Percentiles rank a stretch among this genome's conserved stretches.
These are phyloP conservation scores for Paramuricea clavata DNA, from an alignment of 92 coral and sea anemone species.

Conservation along the genomic window DNA sequence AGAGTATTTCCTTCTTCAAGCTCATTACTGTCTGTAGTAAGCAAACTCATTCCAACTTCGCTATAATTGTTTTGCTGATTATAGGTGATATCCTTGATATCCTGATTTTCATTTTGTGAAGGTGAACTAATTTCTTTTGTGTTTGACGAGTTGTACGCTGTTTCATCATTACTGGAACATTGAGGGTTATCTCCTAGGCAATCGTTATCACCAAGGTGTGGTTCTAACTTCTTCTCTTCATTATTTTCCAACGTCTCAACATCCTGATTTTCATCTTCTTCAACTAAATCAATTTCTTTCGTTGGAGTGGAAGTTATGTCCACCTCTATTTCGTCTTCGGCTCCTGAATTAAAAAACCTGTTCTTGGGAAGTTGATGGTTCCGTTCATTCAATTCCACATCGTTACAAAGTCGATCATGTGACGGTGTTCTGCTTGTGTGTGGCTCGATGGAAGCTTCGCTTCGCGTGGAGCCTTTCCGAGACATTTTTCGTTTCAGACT, in stretches of 20 bases:
- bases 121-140: not conserved
- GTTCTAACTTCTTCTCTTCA: not conserved
- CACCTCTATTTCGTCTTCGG: not conserved
- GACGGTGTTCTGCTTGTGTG: not conserved
- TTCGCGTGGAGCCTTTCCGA: not conserved
- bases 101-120: not conserved
- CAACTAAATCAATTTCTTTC: not conserved
- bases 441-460: not conserved
- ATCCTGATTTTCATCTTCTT: not conserved
- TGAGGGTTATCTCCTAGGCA: not conserved
- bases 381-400: too few relatives aligned
- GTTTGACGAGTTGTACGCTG: not conserved
- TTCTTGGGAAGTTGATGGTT: not conserved
- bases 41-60: too few relatives aligned
- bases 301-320: too few relatives aligned
- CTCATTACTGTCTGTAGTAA: too few relatives aligned
- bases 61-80: too few relatives aligned
- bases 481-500: slow-evolving; percentile 15
- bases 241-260: not conserved
- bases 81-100: too few relatives aligned
- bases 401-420: not conserved
- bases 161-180: not conserved
- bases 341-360: not conserved
- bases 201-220: not conserved
- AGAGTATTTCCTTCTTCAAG: too few relatives aligned